Base-by-base conservation (phyloP, 1,140 invertebrate genomes). In the Oreohelix idahoensis region DNA sequence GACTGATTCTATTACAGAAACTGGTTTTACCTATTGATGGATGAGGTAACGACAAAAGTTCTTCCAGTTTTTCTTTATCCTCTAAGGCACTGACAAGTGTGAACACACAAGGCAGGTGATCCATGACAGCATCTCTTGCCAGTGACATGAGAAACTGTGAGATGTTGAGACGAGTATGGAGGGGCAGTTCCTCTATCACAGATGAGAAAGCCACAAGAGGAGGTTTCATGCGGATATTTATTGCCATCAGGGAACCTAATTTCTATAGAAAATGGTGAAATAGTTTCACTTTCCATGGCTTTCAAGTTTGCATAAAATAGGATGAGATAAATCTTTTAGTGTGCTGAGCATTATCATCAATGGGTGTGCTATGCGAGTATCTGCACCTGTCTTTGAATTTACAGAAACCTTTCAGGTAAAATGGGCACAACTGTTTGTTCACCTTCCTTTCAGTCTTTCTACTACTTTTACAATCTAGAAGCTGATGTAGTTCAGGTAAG, bases 151-250 rank as follows among this genome's bases (percentile, higher is more conserved):
- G 79, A 77, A 86, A 81, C 53, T 88, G 86, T 77, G 89, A 88
- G n/a, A 92, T 91, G 75, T 90, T 89, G 26, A 92, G 75, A 63
- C 88, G 86, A 0, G 86, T 81, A 75, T 90, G 83, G 35, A 85
- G 69, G 0, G 88, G 88, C 36, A 92, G 80, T 20, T 85, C 78
- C 26, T 85, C 79, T 36, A 85, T 81, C 49, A 79, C 71, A 32
- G 89, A 88, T 17, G 88, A 91, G 74, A 92, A 90, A 23, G 86
- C 89, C 42, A 92, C 69, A 71, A 90, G 73, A 35, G 90, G 91
- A 0, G 86, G n/a, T 49, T 86, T 92, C 87, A 35, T 83, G 80
- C 23, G 91, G 91, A 75, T 92, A 92, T 32, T 70, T 45, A 83
- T 89, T 90, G 13, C 87, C 87, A 32, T 80, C 38, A 23, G 87